Evolutionary conservation across 2,888 invertebrate species (phyloP), one percentile per base, ranked within the genome.

Genomic region (Anticlea derivata): DNA sequence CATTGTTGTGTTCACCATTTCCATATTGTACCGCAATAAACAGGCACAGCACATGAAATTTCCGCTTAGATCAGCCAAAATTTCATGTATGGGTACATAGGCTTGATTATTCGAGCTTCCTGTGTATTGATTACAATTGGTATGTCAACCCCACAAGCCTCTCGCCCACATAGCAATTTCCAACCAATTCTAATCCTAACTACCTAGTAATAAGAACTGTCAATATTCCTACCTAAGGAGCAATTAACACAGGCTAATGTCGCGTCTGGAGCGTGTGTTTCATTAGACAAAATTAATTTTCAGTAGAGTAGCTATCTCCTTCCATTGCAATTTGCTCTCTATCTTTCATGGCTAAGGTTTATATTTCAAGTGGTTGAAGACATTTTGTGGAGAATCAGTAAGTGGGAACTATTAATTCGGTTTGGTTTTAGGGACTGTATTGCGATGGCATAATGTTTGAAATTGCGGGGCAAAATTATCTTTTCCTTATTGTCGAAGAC

Each of bases 251-350:
- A 41, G 45, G 50, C 58, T 61, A 61, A 65, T 65, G 67, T 70
- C 72, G 50, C 52, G 54, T 60, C 59, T 48, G 22, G 52, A 65
- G 66, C 73, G 70, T 63, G 67, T 77, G 76, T 78, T 78, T 80
- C 79, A 80, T 84, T 81, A 82, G 75, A 75, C 63, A 68, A 75
- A 76, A 82, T 83, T 80, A 80, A 78, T 80, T 80, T 77, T 74
- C 67, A 68, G 71, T 61, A 38, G 17, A 20, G 26, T 34, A 55
- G 52, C 8, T 50, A 40, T 46, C 46, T 12, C 8, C 4, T 7
- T 45, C 0, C 26, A 27, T 17, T 12, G 12, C 5, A 34, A 12
- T 34, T 11, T 27, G 11, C 5, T 7, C 17, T 6, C 24, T 49
- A 41, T 22, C n/a, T 17, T 13, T n/a, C 6, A 2, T 1, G 0